Percentiles rank a stretch among this genome's conserved stretches.
phyloP scores from a whole-genome alignment of 2,797 vertebrate species.

The Pyrrhura leucotis region DNA sequence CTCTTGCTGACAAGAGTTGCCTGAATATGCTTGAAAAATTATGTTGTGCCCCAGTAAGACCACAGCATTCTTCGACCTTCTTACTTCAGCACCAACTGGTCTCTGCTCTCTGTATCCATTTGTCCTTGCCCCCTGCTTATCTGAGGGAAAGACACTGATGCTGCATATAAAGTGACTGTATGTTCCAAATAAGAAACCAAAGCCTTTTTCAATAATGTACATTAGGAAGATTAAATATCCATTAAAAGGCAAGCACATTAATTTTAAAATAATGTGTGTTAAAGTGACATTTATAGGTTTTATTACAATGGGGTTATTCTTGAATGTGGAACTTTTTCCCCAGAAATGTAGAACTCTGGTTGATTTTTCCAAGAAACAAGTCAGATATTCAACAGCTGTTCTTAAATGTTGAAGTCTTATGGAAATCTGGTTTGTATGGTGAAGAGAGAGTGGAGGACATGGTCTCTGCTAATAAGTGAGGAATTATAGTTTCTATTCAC shows the following conservation, averaged over 20 bases:
- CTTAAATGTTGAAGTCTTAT: neutral
- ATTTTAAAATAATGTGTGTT: neutral
- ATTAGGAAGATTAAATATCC: neutral
- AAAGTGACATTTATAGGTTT: neutral
- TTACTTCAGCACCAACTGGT: neutral
- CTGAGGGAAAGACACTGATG: neutral
- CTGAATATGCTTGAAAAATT: neutral
- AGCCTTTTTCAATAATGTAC: neutral
- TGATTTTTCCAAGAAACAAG: neutral
- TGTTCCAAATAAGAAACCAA: neutral
- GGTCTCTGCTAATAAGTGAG: neutral
- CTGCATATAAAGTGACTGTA: neutral
- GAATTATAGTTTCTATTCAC: neutral
- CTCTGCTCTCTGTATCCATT: neutral
- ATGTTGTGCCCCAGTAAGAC: neutral
- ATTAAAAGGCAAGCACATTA: neutral
- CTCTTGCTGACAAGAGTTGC: neutral
- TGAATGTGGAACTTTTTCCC: neutral
- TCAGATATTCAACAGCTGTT: neutral
- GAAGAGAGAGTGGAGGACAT: neutral
- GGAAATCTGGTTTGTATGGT: neutral
- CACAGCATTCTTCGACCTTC: neutral
- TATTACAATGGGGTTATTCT: neutral
- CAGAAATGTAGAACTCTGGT: neutral
- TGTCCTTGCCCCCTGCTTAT: neutral